Evolutionary conservation across 2,113 vertebrate species (phyloP), one percentile per base, ranked within the genome.

Genomic region (Panthera tigris): DNA sequence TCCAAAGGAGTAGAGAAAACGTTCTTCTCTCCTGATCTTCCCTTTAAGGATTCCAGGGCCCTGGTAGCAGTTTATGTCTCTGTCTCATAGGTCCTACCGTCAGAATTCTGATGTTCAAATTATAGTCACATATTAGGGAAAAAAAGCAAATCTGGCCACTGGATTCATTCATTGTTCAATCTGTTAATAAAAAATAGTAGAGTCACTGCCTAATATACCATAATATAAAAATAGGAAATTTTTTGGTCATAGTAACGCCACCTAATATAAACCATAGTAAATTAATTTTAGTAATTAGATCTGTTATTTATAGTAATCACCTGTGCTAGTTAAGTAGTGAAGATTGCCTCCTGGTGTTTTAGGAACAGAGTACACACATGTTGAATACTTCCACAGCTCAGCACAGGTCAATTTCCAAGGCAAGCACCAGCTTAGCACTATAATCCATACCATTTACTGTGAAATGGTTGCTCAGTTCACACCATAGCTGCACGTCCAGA

Each of bases 171-270:
- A n/a, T 55, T 74, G 4, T 66, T 65, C 76, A 50, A 12, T 25
- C 31, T 91, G 65, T 55, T 19, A 1, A 69, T 85, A 18, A 89
- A 95, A 95, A 96, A 87, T 23, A 50, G 33, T 18, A 33, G 3
- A 61, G n/a, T 48, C 7, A 41, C 0, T 90, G 12, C 9, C 61
- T 55, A 39, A 39, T 57, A 76, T 61, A 90, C 55, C 7, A 68
- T 66, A 31, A 78, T 79, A 68, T 48, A 87, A 97, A 97, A 55
- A 93, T 12, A 84, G 7, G 14, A 86, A 86, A 57, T 84, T 39
- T 63, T 90, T 85, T 36, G 21, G 29, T 71, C 21, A 45, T 91
- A 7, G 25, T 79, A 80, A 50, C 36, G 68, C 31, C 15, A 31
- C 16, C 61, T 39, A 6, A 80, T n/a, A 29, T 79, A 74, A 95